These are phyloP conservation scores for Lepidocolaptes lacrymiger DNA, from an alignment of 2,797 vertebrate genomes.

Conservation along the genomic window DNA sequence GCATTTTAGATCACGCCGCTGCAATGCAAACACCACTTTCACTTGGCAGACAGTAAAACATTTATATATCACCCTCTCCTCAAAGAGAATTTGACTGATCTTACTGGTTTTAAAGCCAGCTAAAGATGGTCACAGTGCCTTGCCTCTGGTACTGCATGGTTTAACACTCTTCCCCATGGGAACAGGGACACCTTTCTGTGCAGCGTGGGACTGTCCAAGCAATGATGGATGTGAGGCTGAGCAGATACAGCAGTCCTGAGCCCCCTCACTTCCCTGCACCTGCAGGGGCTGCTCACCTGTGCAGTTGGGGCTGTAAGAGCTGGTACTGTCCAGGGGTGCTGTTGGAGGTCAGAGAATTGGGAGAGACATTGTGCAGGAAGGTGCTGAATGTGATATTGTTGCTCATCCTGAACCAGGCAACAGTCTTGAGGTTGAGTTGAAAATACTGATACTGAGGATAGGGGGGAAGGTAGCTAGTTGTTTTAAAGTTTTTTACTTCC, in stretches of 20 bases:
- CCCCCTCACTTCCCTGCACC: fast-evolving
- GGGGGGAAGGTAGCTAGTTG: fast-evolving
- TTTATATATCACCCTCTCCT: fast-evolving
- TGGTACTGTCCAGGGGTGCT: not conserved
- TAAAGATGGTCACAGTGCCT: not conserved
- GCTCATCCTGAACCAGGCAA: not conserved
- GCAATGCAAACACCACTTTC: not conserved
- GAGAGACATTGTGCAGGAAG: not conserved
- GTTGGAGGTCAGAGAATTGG: not conserved
- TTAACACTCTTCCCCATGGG: not conserved
- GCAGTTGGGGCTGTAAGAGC: no score
- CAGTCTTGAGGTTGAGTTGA: not conserved
- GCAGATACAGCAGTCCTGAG: not conserved
- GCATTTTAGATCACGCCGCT: conserved; percentile 14
- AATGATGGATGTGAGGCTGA: not conserved
- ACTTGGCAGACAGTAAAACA: not conserved
- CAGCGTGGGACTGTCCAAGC: fast-evolving
- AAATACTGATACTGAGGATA: not conserved
- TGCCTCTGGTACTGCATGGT: fast-evolving
- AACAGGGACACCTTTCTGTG: not conserved
- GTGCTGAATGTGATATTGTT: not conserved
- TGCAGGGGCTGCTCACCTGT: not conserved
- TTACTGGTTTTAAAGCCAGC: not conserved
- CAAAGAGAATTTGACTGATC: not conserved
- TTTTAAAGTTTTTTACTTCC: not conserved